Evolutionary conservation across 2,888 invertebrate species (phyloP).

Genomic region (Lithodes maja): DNA sequence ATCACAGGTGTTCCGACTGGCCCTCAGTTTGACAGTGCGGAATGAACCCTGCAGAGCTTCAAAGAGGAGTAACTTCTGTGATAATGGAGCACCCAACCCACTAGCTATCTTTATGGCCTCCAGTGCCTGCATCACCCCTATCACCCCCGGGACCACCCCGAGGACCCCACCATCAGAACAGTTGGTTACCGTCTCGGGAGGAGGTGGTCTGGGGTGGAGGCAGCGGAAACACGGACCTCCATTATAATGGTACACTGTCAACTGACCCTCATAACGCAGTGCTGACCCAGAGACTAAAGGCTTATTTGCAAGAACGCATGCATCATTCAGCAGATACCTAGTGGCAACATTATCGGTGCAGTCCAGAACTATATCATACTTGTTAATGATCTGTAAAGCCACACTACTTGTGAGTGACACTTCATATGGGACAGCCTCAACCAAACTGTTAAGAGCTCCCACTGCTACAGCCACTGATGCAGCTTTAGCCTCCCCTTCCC

Average conservation of each 20-base stretch:
- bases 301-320: constrained; percentile 86
- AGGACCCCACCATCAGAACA: constrained; percentile 95
- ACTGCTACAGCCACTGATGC: constrained; percentile 48
- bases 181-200: constrained; percentile 92
- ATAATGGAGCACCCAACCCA: constrained; percentile 78
- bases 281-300: constrained; percentile 98
- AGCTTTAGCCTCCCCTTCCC: constrained; percentile 61
- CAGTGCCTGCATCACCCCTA: constrained; percentile 91
- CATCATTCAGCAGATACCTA: constrained; percentile 94
- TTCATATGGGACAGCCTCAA: constrained; percentile 82
- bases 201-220: constrained; percentile 91
- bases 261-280: constrained; percentile 94
- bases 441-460: constrained; percentile 71
- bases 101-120: constrained; percentile 92
- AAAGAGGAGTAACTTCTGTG: constrained; percentile 86
- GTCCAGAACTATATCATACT: constrained; percentile 91
- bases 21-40: constrained; percentile 85
- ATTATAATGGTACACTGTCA: constrained; percentile 83
- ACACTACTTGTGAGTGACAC: constrained; percentile 82
- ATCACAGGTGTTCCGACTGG: constrained; percentile 82
- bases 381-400: constrained; percentile 80
- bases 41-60: constrained; percentile 87
- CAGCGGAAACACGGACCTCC: constrained; percentile 97
- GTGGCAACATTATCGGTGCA: constrained; percentile 98
- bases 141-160: constrained; percentile 92